Conservation (phyloP, 2,113 vertebrate genomes). For the Gyps fulvus region DNA sequence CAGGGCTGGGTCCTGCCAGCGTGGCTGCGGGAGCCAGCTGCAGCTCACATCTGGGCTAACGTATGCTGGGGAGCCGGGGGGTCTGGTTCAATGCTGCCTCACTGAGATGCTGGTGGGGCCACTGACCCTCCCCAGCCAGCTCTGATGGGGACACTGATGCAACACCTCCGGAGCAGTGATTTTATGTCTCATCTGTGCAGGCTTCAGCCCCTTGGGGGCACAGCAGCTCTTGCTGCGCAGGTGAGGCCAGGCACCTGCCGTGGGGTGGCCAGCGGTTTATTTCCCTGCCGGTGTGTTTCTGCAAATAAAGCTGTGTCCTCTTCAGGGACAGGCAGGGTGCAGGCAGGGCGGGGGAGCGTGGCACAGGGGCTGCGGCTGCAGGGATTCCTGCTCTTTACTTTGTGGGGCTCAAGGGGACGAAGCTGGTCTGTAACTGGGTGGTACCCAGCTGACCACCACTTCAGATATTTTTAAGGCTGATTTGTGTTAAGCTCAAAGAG, state of each 20-base stretch:
- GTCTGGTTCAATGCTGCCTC: fast-evolving
- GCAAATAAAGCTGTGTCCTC: neutral
- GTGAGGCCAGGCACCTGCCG: neutral
- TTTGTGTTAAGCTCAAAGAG: neutral
- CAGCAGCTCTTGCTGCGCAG: fast-evolving
- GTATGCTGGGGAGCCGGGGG: fast-evolving
- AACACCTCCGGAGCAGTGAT: neutral
- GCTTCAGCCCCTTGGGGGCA: neutral
- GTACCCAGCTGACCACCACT: fast-evolving
- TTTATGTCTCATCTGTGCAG: neutral
- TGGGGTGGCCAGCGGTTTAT: neutral
- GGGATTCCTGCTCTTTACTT: neutral
- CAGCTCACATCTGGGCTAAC: neutral
- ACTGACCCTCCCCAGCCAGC: neutral
- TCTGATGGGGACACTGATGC: neutral
- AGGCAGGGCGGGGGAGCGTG: neutral
- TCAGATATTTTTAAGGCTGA: neutral
- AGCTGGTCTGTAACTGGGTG: neutral
- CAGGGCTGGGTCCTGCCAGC: neutral
- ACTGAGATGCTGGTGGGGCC: fast-evolving
- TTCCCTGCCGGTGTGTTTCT: neutral
- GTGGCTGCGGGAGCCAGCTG: fast-evolving
- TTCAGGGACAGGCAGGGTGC: neutral
- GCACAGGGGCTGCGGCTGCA: neutral
- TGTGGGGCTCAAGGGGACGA: neutral